Evolutionary conservation across 2,888 invertebrate genomes (phyloP).

Genomic region (Aradus depressus): DNA sequence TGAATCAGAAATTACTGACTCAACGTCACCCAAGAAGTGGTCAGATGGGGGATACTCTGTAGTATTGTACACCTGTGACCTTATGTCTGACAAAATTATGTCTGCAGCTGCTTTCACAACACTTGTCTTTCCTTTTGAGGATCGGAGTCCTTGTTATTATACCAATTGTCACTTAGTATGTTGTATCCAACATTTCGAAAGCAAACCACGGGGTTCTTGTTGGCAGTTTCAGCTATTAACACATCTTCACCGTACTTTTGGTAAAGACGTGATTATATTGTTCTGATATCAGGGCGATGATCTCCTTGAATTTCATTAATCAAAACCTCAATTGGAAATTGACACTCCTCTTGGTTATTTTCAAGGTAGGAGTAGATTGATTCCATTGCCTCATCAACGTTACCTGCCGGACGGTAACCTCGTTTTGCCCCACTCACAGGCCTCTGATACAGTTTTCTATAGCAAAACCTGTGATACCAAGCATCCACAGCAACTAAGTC

Average conservation of each 20-base stretch:
- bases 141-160: neutral
- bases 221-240: conserved; percentile 14
- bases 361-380: conserved; percentile 7
- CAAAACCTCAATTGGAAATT: conserved; percentile 22
- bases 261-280: conserved; percentile 20
- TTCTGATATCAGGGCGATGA: conserved; percentile 21
- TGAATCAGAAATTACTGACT: conserved; percentile 16
- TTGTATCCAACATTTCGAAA: conserved; percentile 7
- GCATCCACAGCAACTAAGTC: neutral
- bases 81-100: conserved; percentile 23
- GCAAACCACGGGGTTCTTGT: conserved; percentile 14
- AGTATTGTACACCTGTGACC: conserved; percentile 21
- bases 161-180: conserved; percentile 11
- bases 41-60: conserved; percentile 6
- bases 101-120: conserved; percentile 6
- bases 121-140: neutral
- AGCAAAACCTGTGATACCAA: conserved; percentile 1
- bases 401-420: neutral
- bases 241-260: conserved; percentile 27
- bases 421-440: neutral
- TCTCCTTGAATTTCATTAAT: conserved; percentile 20
- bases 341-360: conserved; percentile 21
- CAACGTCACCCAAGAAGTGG: conserved; percentile 13
- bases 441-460: conserved; percentile 1
- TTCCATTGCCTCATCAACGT: conserved; percentile 14